A percentile compares a stretch with the other conserved stretches of the same genome.
phyloP scores from a whole-genome alignment of 2,797 vertebrate species.

The Florisuga fusca region DNA sequence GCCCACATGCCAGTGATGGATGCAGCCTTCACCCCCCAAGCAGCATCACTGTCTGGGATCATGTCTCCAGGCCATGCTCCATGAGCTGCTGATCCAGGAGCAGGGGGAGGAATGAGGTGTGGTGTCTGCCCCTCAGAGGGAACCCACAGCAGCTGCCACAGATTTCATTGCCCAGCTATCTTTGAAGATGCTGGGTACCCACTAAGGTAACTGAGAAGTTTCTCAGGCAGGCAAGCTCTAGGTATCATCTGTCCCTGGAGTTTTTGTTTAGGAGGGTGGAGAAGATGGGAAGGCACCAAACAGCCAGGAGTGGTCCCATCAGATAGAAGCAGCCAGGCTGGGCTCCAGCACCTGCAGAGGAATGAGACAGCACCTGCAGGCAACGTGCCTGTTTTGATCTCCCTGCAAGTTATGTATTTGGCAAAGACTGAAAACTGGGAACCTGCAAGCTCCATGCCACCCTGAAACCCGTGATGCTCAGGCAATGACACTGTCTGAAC shows the following conservation, averaged over 20 bases:
- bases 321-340: conserved; percentile 2
- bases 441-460: background rate
- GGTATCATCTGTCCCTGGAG: background rate
- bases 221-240: background rate
- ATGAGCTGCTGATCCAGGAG: background rate
- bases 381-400: rapidly evolving
- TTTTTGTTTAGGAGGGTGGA: background rate
- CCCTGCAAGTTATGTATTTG: rapidly evolving
- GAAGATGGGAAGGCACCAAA: background rate
- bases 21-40: background rate
- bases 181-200: background rate
- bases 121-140: background rate
- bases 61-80: background rate
- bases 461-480: background rate
- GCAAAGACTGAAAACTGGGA: background rate
- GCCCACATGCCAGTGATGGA: rapidly evolving
- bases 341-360: conserved; percentile 6
- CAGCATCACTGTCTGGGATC: background rate
- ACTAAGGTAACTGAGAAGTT: background rate
- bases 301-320: background rate
- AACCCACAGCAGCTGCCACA: rapidly evolving
- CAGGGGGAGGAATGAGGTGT: background rate
- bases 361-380: background rate
- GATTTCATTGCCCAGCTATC: background rate
- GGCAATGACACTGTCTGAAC: background rate